Evolutionary conservation across 1,140 invertebrate genomes (phyloP).

Genomic region (Bombus balteatus): DNA sequence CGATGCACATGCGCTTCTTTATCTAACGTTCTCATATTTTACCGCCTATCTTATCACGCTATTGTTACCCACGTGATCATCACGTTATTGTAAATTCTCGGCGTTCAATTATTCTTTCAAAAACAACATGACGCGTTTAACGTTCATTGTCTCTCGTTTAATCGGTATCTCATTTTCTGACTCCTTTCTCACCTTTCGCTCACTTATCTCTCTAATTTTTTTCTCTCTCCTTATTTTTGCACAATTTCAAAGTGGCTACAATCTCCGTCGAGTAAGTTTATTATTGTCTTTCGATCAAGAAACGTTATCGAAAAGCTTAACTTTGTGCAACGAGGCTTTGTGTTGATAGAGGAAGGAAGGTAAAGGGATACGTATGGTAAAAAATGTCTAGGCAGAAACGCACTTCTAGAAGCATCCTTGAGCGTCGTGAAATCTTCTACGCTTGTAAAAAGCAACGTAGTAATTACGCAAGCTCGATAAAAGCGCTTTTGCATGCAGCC

Average conservation of each 20-base stretch:
- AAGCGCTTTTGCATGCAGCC: neutral
- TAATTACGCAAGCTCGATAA: slow-evolving; percentile 30
- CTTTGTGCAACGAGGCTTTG: too few relatives aligned
- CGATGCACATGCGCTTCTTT: slow-evolving; percentile 31
- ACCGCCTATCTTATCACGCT: slow-evolving; percentile 36
- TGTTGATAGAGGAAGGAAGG: too few relatives aligned
- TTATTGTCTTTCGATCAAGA: too few relatives aligned
- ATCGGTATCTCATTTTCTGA: neutral
- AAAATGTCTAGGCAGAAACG: neutral
- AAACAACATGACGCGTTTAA: neutral
- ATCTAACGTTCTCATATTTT: slow-evolving; percentile 41
- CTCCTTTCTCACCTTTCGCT: neutral
- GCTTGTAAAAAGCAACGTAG: neutral
- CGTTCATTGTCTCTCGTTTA: neutral
- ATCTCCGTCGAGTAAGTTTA: too few relatives aligned
- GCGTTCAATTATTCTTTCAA: slow-evolving; percentile 32
- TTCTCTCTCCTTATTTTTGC: too few relatives aligned
- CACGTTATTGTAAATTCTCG: slow-evolving; percentile 38
- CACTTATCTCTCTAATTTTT: too few relatives aligned
- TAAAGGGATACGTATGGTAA: too few relatives aligned
- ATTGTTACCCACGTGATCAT: slow-evolving; percentile 39
- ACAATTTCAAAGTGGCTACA: too few relatives aligned
- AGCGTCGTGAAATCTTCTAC: neutral
- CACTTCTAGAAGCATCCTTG: neutral
- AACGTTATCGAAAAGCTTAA: too few relatives aligned